These are phyloP conservation scores for Pediacus dermestoides DNA, from an alignment of 2,888 invertebrate genomes.

Conservation along the genomic window DNA sequence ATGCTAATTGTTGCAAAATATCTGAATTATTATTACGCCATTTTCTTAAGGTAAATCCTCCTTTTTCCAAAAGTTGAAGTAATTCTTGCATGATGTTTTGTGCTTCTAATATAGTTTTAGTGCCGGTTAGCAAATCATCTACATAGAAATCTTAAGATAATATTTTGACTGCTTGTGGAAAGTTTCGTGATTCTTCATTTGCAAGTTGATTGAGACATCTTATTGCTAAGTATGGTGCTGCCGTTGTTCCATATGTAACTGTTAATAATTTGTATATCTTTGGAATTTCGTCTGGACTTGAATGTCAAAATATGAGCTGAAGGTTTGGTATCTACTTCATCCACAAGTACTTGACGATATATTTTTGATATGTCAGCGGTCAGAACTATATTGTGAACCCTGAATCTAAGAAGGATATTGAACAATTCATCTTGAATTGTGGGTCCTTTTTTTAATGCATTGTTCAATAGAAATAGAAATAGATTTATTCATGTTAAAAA, in stretches of 20 bases:
- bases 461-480: constrained; percentile 5
- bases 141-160: too few relatives aligned
- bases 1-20: too few relatives aligned
- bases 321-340: constrained; percentile 3
- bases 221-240: neutral
- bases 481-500: too few relatives aligned
- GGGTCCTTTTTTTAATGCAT: constrained; percentile 3
- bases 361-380: constrained; percentile 9
- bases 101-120: too few relatives aligned
- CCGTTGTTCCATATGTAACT: constrained; percentile 6
- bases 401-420: constrained; percentile 3
- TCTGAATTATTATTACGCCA: too few relatives aligned
- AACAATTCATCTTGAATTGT: constrained; percentile 7
- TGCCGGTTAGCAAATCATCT: too few relatives aligned
- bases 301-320: constrained; percentile 1
- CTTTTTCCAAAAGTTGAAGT: too few relatives aligned
- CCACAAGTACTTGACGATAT: constrained; percentile 6
- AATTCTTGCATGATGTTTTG: too few relatives aligned
- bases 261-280: too few relatives aligned
- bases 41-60: too few relatives aligned
- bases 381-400: constrained; percentile 2
- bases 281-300: neutral
- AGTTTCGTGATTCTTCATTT: neutral
- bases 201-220: constrained; percentile 6
- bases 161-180: too few relatives aligned